Percentiles rank a stretch among this genome's conserved stretches.
Evolutionary conservation across 1,140 invertebrate genomes (phyloP).

Genomic region (Pseudomyrmex gracilis): DNA sequence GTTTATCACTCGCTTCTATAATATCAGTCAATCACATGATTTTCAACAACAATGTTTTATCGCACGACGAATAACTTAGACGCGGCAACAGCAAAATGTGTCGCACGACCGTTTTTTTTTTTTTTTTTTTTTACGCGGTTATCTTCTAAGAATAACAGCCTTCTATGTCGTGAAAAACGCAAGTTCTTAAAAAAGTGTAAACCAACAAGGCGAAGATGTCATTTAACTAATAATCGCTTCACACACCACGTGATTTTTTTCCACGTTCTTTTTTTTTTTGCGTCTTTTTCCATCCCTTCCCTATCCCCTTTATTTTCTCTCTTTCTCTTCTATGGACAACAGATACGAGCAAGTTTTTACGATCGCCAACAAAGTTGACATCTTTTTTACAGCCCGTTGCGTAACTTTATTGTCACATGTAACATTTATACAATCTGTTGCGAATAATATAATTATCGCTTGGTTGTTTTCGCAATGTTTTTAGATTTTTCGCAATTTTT

Average conservation of each 20-base stretch:
- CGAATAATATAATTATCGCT: constrained; percentile 34
- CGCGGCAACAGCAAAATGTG: constrained; percentile 58
- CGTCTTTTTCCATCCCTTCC: constrained; percentile 30
- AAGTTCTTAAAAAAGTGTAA: constrained; percentile 60
- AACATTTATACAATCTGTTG: constrained; percentile 53
- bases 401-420: constrained; percentile 57
- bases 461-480: constrained; percentile 21
- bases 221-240: constrained; percentile 47
- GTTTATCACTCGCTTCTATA: background rate
- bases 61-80: constrained; percentile 70
- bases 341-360: background rate
- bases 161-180: constrained; percentile 36
- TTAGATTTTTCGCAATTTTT: constrained; percentile 12
- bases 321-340: background rate
- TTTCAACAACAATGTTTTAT: constrained; percentile 59
- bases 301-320: constrained; percentile 21
- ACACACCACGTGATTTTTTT: constrained; percentile 58
- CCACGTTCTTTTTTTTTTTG: constrained; percentile 58
- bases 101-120: constrained; percentile 7
- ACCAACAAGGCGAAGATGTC: constrained; percentile 44
- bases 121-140: background rate
- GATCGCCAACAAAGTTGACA: background rate
- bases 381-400: constrained; percentile 23
- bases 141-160: constrained; percentile 37
- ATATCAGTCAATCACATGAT: constrained; percentile 50